A percentile compares a stretch with the other conserved stretches of the same genome.
Conservation (phyloP, 2,113 vertebrate species). For the Podarcis raffonei region DNA sequence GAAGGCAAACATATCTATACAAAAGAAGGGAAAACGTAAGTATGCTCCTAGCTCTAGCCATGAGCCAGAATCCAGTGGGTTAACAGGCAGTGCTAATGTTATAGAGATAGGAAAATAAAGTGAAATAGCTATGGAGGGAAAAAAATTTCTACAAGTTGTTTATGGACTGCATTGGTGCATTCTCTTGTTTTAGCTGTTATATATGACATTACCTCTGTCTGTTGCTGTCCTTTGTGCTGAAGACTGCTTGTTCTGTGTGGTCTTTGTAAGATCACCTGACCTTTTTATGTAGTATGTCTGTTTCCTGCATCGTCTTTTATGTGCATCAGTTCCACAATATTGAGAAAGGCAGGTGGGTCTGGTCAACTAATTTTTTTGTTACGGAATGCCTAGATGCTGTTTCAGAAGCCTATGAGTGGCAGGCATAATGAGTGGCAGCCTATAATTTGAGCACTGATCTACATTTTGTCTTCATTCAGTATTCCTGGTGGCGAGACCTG, state of each 20-base stretch:
- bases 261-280: not conserved
- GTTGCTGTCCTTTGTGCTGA: constrained; percentile 11
- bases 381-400: too few species aligned
- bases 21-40: not conserved
- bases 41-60: not conserved
- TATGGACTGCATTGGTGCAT: not conserved
- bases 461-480: not conserved
- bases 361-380: not conserved
- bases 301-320: not conserved
- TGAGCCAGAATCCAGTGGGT: not conserved
- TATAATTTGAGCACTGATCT: not conserved
- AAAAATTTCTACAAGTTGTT: not conserved
- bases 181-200: not conserved
- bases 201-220: not conserved
- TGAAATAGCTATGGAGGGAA: not conserved
- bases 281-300: not conserved
- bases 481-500: not conserved
- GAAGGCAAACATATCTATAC: not conserved
- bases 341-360: not conserved
- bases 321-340: not conserved
- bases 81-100: not conserved
- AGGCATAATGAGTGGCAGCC: not conserved
- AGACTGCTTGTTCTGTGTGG: not conserved
- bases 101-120: not conserved
- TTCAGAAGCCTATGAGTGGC: not conserved